Conservation (phyloP, 1,140 invertebrate genomes). For the Xylocopa sonorina region DNA sequence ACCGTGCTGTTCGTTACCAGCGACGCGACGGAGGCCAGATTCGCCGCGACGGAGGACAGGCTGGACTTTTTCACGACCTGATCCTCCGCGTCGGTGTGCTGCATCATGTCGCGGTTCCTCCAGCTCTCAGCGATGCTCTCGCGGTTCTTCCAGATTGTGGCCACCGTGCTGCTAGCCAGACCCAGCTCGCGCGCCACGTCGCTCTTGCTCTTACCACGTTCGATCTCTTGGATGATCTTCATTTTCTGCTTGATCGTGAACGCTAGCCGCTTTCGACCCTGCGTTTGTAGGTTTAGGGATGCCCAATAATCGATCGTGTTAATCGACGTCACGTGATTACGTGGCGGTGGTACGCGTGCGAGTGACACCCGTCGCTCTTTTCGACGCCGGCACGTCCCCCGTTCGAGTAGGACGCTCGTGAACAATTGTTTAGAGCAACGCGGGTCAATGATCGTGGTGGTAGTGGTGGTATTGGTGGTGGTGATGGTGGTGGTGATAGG, state of each 20-base stretch:
- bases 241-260: constrained; percentile 86
- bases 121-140: constrained; percentile 82
- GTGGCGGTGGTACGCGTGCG: constrained; percentile 38
- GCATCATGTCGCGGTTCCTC: constrained; percentile 81
- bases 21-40: constrained; percentile 30
- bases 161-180: constrained; percentile 84
- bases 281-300: constrained; percentile 72
- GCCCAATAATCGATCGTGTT: constrained; percentile 71
- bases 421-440: constrained; percentile 39
- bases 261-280: constrained; percentile 85
- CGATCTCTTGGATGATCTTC: constrained; percentile 85
- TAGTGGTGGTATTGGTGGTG: constrained; percentile 15
- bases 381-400: constrained; percentile 14
- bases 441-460: constrained; percentile 28
- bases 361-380: constrained; percentile 35
- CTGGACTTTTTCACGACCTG: constrained; percentile 48
- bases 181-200: constrained; percentile 84
- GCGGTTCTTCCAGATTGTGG: constrained; percentile 85
- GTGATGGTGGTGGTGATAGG: constrained; percentile 29
- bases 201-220: constrained; percentile 84
- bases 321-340: constrained; percentile 51
- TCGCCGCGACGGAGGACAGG: constrained; percentile 34
- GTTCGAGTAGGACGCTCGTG: constrained; percentile 32
- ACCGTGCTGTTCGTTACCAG: constrained; percentile 43
- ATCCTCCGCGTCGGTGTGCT: constrained; percentile 54